Percentiles rank a stretch among this genome's conserved stretches.
Evolutionary conservation across 2,113 vertebrate species (phyloP).

Genomic region (Urocitellus parryii): DNA sequence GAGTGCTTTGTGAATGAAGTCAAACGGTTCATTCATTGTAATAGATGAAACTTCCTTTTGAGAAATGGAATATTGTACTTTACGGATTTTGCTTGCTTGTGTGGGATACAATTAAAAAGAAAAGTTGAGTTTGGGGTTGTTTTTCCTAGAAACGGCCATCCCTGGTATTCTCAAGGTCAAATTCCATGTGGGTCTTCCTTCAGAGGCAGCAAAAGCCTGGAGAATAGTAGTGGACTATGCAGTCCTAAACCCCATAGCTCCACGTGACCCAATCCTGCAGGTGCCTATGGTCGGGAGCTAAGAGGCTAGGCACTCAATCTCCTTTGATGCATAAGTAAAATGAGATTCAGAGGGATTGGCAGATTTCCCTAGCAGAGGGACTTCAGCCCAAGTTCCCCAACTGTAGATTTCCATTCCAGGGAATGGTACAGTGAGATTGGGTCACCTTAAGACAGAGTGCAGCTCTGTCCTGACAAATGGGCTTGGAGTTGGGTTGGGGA

Average conservation of each 20-base stretch:
- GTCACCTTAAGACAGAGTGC: neutral
- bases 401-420: neutral
- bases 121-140: neutral
- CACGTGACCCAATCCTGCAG: fast-evolving
- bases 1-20: neutral
- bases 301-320: fast-evolving
- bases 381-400: neutral
- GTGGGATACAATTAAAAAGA: constrained; percentile 7
- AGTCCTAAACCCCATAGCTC: neutral
- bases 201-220: neutral
- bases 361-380: neutral
- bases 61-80: neutral
- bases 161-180: neutral
- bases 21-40: too few relatives aligned
- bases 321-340: neutral
- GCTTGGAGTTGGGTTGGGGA: neutral
- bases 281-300: fast-evolving
- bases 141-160: neutral
- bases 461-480: neutral
- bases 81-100: neutral
- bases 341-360: neutral
- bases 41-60: neutral
- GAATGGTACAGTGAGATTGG: neutral
- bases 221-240: fast-evolving
- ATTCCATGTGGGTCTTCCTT: neutral